Evolutionary conservation across 1,140 invertebrate genomes (phyloP), one percentile per base, ranked within the genome.

Genomic region (Hyles vespertilio): DNA sequence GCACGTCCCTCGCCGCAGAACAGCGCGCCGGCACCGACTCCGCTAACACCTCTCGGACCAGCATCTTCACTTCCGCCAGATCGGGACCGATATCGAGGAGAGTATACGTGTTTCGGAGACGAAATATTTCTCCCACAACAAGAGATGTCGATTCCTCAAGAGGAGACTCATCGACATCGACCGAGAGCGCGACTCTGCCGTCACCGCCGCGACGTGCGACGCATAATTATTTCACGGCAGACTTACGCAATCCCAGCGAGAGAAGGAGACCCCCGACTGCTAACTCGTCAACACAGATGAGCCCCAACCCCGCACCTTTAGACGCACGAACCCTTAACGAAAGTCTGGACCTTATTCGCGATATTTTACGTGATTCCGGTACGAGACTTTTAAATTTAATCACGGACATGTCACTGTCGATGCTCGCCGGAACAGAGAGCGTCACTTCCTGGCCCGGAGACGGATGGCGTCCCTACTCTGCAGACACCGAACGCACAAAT

Each of bases 281-380:
- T 9, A 79, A 74, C 61, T 70, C 76, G 3, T 79, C 76, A 5
- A 72, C 75, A 22, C 74, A 78, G 52, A 78, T 73, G 64, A 71
- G 68, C 63, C 65, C 75, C 47, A 36, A 65, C 32, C 64, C 67
- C 40, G 59, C 77, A 5, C 78, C 84, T 5, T 73, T 80, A 32
- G 83, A 84, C 63, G 75, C 83, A 44, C 83, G 80, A 60, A 79
- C 78, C 5, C 84, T 87, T 34, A 84, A 82, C 54, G 80, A 88
- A 59, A 88, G 86, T 57, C 70, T 90, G 6, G 82, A 89, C 59
- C 68, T 87, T 47, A 89, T 90, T 51, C 73, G 87, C 10, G 84
- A 85, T 56, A 89, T 89, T 50, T 65, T 90, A n/a, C 74, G 87
- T 62, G 87, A 89, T 72, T 90, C 89, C 5, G 86, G 89, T n/a